Conservation (phyloP, 2,113 vertebrate species). For the Equus przewalskii region DNA sequence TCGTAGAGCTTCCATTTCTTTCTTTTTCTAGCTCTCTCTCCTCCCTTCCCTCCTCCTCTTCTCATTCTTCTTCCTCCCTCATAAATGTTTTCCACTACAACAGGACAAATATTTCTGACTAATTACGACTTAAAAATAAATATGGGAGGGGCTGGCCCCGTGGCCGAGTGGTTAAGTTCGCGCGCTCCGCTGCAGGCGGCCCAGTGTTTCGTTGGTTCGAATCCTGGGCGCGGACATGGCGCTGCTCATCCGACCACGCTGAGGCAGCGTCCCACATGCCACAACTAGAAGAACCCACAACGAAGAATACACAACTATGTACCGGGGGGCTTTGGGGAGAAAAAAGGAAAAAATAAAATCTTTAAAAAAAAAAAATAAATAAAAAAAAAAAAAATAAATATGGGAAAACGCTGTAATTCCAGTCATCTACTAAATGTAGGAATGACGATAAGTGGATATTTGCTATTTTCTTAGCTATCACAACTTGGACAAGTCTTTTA, state of each 20-base stretch:
- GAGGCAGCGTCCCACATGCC: too few species aligned
- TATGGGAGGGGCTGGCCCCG: too few species aligned
- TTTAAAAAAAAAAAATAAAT: too few species aligned
- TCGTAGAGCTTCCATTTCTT: neutral
- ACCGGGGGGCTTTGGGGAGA: too few species aligned
- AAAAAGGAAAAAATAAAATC: too few species aligned
- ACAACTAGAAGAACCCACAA: too few species aligned
- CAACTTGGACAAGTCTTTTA: neutral
- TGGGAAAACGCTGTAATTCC: neutral
- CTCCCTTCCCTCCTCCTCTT: neutral
- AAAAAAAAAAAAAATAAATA: neutral
- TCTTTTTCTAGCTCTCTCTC: neutral
- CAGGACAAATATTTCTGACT: neutral
- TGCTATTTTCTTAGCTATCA: neutral
- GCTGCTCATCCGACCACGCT: too few species aligned
- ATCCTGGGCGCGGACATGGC: too few species aligned
- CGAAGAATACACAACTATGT: too few species aligned
- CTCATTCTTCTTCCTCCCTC: neutral
- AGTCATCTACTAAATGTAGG: neutral
- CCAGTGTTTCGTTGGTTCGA: too few species aligned
- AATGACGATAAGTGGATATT: neutral
- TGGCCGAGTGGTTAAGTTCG: too few species aligned
- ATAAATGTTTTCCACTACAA: neutral
- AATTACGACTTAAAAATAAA: neutral
- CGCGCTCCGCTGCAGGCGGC: too few species aligned